Conservation (phyloP, 2,888 invertebrate species). For the Helleia helle region DNA sequence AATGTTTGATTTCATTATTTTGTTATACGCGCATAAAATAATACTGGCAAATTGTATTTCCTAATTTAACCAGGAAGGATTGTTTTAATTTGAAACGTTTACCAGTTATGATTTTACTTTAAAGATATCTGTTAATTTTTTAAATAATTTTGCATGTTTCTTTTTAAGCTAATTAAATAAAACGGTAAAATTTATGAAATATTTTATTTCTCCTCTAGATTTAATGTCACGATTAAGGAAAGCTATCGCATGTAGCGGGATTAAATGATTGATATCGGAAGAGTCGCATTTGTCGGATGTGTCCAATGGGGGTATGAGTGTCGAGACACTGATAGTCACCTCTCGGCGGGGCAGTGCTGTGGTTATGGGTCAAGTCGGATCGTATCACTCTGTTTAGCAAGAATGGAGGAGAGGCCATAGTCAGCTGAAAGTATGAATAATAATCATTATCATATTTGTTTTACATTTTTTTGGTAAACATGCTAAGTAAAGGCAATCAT, state of each 20-base stretch:
- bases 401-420: conserved; percentile 49
- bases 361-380: conserved; percentile 59
- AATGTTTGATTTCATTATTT: conserved; percentile 12
- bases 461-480: no score
- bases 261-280: conserved; percentile 55
- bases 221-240: conserved; percentile 27
- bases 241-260: conserved; percentile 50
- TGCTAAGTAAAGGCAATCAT: no score
- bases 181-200: conserved; percentile 14
- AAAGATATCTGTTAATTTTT: no score
- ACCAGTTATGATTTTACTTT: no score
- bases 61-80: not conserved
- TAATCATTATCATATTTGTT: no score
- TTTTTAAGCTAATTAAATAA: conserved; percentile 14
- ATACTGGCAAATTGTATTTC: conserved; percentile 9
- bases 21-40: not conserved
- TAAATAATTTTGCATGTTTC: conserved; percentile 11
- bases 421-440: conserved; percentile 39
- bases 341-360: conserved; percentile 55
- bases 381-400: conserved; percentile 58
- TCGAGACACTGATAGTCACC: conserved; percentile 61
- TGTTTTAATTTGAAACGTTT: no score
- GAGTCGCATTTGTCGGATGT: conserved; percentile 49
- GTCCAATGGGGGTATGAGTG: conserved; percentile 59
- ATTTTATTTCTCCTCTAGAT: conserved; percentile 14